phyloP scores from a whole-genome alignment of 2,888 invertebrate species.

The Caenorhabditis wallacei region DNA sequence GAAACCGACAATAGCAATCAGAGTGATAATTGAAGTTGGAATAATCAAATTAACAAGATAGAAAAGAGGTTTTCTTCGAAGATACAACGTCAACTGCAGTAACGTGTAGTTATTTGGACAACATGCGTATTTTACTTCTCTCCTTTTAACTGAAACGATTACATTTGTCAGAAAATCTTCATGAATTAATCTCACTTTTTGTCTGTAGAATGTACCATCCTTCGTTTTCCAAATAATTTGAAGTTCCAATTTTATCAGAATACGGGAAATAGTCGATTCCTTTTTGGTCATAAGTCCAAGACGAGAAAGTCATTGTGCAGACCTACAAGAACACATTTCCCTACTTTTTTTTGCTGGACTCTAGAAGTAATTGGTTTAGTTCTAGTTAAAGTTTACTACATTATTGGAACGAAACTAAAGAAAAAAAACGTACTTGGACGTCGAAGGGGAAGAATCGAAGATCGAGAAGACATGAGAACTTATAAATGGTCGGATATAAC shows the following conservation, averaged over 20 bases:
- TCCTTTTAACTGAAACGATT: constrained; percentile 73
- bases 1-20: constrained; percentile 83
- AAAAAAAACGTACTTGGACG: constrained; percentile 71
- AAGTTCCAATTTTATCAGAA: constrained; percentile 80
- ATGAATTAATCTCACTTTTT: constrained; percentile 62
- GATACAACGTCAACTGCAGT: constrained; percentile 78
- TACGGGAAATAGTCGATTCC: constrained; percentile 82
- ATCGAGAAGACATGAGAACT: constrained; percentile 81
- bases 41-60: constrained; percentile 83
- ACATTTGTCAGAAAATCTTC: background rate
- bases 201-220: constrained; percentile 82
- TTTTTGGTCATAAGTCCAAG: constrained; percentile 82
- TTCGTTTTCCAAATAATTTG: constrained; percentile 82
- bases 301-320: constrained; percentile 82
- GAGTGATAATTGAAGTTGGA: constrained; percentile 82
- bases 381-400: constrained; percentile 4
- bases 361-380: constrained; percentile 37
- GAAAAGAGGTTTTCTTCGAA: constrained; percentile 82
- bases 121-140: constrained; percentile 82
- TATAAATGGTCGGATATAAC: constrained; percentile 82
- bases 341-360: constrained; percentile 18
- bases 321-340: constrained; percentile 66
- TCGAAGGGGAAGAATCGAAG: constrained; percentile 82
- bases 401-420: constrained; percentile 12
- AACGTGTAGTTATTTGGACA: constrained; percentile 83